A percentile compares a stretch with the other conserved stretches of the same genome.
Evolutionary conservation across 2,797 vertebrate species (phyloP).

Genomic region (Limnodromus scolopaceus): DNA sequence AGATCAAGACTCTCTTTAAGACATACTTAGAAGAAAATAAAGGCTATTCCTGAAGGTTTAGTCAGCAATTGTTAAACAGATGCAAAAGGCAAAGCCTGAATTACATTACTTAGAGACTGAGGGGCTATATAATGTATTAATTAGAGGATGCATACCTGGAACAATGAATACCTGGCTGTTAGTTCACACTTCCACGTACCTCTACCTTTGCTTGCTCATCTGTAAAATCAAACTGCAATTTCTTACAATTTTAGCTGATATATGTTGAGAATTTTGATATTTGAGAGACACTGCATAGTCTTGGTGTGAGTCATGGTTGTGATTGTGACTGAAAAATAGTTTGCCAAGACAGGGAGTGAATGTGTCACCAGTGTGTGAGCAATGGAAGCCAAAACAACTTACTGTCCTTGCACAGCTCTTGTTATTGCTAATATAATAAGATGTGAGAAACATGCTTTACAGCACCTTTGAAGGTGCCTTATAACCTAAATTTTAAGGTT

Average conservation of each 20-base stretch:
- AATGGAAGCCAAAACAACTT: background rate
- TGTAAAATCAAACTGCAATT: background rate
- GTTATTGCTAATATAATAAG: background rate
- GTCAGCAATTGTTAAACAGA: background rate
- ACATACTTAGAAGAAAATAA: background rate
- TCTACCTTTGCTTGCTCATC: background rate
- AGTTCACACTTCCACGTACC: background rate
- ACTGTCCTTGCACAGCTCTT: background rate
- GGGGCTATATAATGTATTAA: background rate
- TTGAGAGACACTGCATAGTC: background rate
- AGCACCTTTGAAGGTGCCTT: background rate
- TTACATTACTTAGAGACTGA: background rate
- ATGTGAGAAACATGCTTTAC: background rate
- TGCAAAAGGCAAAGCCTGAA: background rate
- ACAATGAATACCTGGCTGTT: accelerated
- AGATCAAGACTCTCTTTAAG: background rate
- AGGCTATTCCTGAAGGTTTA: background rate
- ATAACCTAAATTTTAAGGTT: background rate
- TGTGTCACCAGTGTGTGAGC: background rate
- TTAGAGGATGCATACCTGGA: background rate
- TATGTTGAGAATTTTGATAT: background rate
- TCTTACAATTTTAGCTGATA: background rate
- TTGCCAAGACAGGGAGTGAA: background rate
- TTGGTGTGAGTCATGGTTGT: accelerated
- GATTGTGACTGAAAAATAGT: background rate